Percentiles rank a stretch among this genome's conserved stretches.
Conservation (phyloP, 2,797 vertebrate genomes). For the Myotis findleyi region DNA sequence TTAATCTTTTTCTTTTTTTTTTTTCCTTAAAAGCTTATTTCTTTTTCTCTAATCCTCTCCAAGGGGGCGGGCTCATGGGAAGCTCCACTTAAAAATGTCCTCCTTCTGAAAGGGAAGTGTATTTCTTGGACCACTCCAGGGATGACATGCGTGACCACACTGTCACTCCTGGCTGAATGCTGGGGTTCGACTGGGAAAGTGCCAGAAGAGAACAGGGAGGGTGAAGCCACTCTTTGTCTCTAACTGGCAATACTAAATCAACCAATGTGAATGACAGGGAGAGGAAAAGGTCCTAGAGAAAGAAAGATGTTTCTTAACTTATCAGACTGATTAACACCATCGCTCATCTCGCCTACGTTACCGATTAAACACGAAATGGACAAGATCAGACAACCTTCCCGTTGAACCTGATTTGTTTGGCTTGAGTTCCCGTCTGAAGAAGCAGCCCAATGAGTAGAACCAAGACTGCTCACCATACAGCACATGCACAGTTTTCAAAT, state of each 20-base stretch:
- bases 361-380: slow-evolving; percentile 31
- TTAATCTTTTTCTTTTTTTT: neutral
- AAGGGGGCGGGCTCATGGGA: neutral
- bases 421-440: neutral
- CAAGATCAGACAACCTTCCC: slow-evolving; percentile 36
- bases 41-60: neutral
- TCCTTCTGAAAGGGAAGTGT: neutral
- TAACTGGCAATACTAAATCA: neutral
- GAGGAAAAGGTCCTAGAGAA: neutral
- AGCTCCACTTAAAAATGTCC: neutral
- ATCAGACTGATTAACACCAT: neutral
- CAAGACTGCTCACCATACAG: neutral
- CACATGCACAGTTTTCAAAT: neutral
- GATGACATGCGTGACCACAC: neutral
- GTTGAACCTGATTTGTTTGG: neutral
- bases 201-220: neutral
- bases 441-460: neutral
- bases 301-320: neutral
- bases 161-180: neutral
- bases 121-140: neutral
- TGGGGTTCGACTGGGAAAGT: neutral
- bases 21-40: neutral
- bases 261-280: slow-evolving; percentile 6
- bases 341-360: neutral
- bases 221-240: neutral